phyloP scores from a whole-genome alignment of 37 sponge, comb jelly and placozoan species.

The Chondrosia reniformis region DNA sequence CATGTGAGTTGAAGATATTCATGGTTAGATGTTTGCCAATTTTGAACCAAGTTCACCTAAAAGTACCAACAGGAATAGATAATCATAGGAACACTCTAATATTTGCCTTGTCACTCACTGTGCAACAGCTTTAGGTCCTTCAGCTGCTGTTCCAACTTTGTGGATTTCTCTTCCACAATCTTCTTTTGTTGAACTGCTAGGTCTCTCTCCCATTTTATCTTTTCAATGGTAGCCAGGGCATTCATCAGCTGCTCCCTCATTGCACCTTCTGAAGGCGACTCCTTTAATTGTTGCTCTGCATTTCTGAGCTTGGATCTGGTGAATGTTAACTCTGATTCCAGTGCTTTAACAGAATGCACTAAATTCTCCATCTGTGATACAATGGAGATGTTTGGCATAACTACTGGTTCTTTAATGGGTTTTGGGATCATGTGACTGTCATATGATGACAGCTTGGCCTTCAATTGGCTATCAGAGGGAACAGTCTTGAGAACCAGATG shows the following conservation, averaged over 20 bases:
- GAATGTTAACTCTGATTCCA: constrained; percentile 43
- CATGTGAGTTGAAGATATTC: no score
- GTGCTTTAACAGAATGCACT: constrained; percentile 33
- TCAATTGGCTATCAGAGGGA: no score
- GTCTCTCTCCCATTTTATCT: constrained; percentile 50
- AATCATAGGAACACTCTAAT: background rate
- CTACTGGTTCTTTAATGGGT: background rate
- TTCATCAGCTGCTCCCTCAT: constrained; percentile 61
- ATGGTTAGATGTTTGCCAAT: background rate
- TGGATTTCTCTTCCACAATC: constrained; percentile 38
- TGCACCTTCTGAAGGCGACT: constrained; percentile 59
- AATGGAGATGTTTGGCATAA: background rate
- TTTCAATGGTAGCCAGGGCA: constrained; percentile 34
- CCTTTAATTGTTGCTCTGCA: constrained; percentile 34
- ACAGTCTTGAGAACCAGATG: no score
- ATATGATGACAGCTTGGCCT: no score
- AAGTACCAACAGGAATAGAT: background rate
- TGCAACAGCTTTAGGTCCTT: constrained; percentile 25
- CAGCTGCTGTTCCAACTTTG: constrained; percentile 30
- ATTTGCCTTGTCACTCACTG: constrained; percentile 2
- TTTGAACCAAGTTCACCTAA: background rate
- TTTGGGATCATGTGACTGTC: no score
- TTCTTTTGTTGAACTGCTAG: constrained; percentile 47
- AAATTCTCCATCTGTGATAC: constrained; percentile 42
- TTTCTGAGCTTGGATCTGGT: constrained; percentile 27